A percentile compares a stretch with the other conserved stretches of the same genome.
Conservation (phyloP, 2,113 vertebrate species). For the Pachypanchax playfairii region DNA sequence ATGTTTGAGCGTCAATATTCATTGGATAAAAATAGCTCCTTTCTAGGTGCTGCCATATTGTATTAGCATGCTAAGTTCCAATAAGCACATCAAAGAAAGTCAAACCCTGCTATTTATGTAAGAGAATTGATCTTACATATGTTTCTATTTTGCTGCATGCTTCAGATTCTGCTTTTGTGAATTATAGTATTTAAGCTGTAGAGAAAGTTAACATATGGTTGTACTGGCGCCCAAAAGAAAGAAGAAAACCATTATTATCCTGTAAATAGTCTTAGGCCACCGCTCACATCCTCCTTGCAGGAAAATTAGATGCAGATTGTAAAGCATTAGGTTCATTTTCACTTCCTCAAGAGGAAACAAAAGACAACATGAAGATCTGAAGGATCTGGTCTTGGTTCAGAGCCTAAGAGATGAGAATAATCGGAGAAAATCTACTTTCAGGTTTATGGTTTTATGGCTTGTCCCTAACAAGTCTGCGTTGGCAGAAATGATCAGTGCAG, state of each 20-base stretch:
- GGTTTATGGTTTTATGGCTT: not conserved
- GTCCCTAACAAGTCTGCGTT: not conserved
- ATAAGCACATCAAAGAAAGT: not conserved
- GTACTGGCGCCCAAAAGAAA: conserved; percentile 33
- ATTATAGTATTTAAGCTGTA: conserved; percentile 50
- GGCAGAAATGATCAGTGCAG: not conserved
- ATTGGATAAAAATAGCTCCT: too few species aligned
- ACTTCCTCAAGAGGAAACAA: not conserved
- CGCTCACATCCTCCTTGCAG: conserved; percentile 5
- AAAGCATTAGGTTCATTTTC: not conserved
- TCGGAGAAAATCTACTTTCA: not conserved
- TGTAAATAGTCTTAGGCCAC: not conserved
- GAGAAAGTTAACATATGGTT: conserved; percentile 54
- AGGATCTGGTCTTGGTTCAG: conserved; percentile 21
- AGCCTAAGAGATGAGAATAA: conserved; percentile 1
- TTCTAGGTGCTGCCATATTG: too few species aligned
- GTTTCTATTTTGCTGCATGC: conserved; percentile 7
- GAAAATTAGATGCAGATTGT: conserved; percentile 16
- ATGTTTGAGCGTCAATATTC: too few species aligned
- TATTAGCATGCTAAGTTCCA: not conserved
- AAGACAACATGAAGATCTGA: not conserved
- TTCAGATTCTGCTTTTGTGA: conserved; percentile 25
- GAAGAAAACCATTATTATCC: conserved; percentile 11
- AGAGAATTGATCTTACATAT: not conserved
- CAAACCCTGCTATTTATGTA: conserved; percentile 31